These are phyloP conservation scores for Acleris sparsana DNA, from an alignment of 2,888 invertebrate species.

Conservation along the genomic window DNA sequence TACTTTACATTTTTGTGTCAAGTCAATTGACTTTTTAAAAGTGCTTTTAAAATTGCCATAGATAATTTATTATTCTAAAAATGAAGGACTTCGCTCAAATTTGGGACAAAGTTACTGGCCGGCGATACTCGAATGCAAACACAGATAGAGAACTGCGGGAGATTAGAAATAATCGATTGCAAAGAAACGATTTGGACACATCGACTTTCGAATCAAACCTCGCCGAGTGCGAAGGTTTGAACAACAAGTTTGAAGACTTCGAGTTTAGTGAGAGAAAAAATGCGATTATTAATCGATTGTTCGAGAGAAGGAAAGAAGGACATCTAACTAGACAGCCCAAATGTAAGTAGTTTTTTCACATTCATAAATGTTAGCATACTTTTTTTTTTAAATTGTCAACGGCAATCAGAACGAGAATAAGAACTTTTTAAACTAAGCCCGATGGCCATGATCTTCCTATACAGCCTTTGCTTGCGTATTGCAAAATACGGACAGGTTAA, in stretches of 20 bases:
- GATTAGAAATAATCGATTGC: constrained; percentile 60
- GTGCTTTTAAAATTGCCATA: constrained; percentile 15
- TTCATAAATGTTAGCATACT: too few relatives aligned
- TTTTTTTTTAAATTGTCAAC: too few relatives aligned
- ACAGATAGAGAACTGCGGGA: constrained; percentile 65
- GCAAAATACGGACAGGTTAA: constrained; percentile 1
- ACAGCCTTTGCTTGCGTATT: neutral
- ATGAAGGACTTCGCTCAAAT: constrained; percentile 87
- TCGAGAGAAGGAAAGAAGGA: constrained; percentile 64
- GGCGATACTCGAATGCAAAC: constrained; percentile 83
- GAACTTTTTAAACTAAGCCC: neutral
- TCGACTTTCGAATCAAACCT: constrained; percentile 61
- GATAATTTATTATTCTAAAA: constrained; percentile 42
- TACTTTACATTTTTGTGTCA: neutral
- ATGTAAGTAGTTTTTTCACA: constrained; percentile 66
- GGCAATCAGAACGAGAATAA: neutral
- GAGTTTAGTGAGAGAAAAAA: constrained; percentile 66
- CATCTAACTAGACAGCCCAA: constrained; percentile 67
- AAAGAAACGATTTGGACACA: constrained; percentile 60
- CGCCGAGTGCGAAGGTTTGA: constrained; percentile 69
- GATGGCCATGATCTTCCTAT: neutral
- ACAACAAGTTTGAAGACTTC: constrained; percentile 62
- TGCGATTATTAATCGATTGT: constrained; percentile 71
- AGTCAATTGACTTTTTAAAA: constrained; percentile 16
- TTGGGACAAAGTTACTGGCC: constrained; percentile 80